These are phyloP conservation scores for Megatriorchis doriae DNA, from an alignment of 2,113 vertebrate species.

Conservation along the genomic window DNA sequence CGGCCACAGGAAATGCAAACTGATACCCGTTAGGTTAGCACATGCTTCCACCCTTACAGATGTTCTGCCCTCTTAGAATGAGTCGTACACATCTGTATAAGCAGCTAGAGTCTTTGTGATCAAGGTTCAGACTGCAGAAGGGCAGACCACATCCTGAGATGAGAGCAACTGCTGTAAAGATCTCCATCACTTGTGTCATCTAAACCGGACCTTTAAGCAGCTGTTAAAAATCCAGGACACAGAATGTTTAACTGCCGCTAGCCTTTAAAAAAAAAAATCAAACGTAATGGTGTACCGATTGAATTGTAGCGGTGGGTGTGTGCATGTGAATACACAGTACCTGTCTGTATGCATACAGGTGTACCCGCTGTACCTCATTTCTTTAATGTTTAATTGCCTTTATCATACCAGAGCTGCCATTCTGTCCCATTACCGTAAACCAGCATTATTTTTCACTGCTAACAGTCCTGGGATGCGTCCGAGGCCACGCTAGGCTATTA, in stretches of 20 bases:
- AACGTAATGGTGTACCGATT: accelerated
- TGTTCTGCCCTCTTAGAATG: neutral
- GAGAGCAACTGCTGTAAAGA: neutral
- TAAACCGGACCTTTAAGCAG: neutral
- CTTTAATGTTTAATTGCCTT: neutral
- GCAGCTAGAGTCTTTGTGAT: neutral
- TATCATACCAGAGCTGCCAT: neutral
- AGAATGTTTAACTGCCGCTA: neutral
- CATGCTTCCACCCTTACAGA: neutral
- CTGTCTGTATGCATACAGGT: accelerated
- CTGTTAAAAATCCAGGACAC: neutral
- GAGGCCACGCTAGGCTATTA: neutral
- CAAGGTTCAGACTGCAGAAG: neutral
- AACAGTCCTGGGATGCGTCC: accelerated
- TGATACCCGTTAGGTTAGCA: neutral
- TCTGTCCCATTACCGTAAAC: neutral
- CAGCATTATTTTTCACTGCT: neutral
- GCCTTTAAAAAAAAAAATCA: neutral
- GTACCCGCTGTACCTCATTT: too few relatives aligned
- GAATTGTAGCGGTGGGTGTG: accelerated
- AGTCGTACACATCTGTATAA: neutral
- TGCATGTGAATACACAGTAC: neutral
- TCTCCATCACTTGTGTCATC: neutral
- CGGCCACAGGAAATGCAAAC: neutral
- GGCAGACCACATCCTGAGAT: neutral